Percentiles rank a stretch among this genome's conserved stretches.
Conservation (phyloP, 2,113 vertebrate species). For the Bungarus multicinctus region DNA sequence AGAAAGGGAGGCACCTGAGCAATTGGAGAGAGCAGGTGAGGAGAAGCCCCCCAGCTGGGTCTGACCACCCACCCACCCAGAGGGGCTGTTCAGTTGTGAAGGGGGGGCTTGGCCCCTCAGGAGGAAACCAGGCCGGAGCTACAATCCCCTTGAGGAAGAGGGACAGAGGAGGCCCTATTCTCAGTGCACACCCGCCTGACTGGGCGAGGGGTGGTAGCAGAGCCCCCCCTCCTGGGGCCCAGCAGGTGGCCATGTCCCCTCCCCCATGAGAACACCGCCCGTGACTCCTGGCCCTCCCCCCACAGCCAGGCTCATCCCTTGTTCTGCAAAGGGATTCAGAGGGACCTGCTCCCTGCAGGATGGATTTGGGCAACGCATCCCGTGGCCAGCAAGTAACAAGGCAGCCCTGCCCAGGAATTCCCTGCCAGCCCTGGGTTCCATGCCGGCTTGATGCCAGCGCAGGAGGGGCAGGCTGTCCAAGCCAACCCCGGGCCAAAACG, state of each 20-base stretch:
- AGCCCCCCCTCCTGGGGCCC: neutral
- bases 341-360: neutral
- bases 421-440: fast-evolving
- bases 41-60: neutral
- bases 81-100: neutral
- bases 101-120: neutral
- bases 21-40: neutral
- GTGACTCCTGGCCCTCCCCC: neutral
- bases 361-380: neutral
- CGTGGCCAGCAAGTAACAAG: neutral
- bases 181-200: neutral
- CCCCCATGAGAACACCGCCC: neutral
- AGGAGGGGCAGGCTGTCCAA: neutral
- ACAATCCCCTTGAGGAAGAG: neutral
- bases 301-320: too few relatives aligned
- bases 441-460: neutral
- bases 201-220: neutral
- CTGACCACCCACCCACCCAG: neutral
- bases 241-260: neutral
- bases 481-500: neutral
- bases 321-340: too few relatives aligned
- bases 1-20: neutral
- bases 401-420: neutral
- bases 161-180: fast-evolving
- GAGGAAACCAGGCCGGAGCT: neutral